Conservation (phyloP, 2,888 invertebrate genomes). For the Anagyrus pseudococci region DNA sequence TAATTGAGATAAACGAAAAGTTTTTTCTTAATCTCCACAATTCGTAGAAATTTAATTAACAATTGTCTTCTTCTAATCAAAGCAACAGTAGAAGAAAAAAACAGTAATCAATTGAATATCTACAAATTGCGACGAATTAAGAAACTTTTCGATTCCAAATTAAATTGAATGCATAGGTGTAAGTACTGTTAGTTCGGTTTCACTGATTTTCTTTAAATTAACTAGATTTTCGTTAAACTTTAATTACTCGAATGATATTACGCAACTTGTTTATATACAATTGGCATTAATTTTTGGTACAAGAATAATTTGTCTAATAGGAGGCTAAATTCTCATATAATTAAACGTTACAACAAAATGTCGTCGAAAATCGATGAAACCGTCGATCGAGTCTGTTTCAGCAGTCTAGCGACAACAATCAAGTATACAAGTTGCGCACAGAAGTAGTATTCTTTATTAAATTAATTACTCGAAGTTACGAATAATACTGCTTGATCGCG, state of each 20-base stretch:
- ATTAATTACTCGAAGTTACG: slow-evolving; percentile 31
- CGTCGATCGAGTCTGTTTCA: slow-evolving; percentile 31
- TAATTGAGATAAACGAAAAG: slow-evolving; percentile 11
- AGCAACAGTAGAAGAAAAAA: too few species aligned
- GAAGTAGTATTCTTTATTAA: slow-evolving; percentile 26
- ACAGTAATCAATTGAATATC: too few species aligned
- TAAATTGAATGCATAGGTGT: not conserved
- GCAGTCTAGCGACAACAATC: slow-evolving; percentile 33
- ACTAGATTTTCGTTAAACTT: not conserved
- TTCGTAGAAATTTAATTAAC: too few species aligned
- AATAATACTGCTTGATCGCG: slow-evolving; percentile 52
- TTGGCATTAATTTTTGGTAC: slow-evolving; percentile 36
- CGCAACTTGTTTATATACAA: slow-evolving; percentile 22
- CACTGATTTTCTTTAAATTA: slow-evolving; percentile 19
- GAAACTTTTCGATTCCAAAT: too few species aligned
- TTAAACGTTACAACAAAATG: slow-evolving; percentile 12
- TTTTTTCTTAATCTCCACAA: too few species aligned
- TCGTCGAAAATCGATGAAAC: slow-evolving; percentile 29
- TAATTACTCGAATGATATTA: slow-evolving; percentile 10
- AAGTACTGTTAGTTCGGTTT: slow-evolving; percentile 17
- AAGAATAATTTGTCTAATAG: slow-evolving; percentile 15
- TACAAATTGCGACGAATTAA: too few species aligned
- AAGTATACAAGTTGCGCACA: slow-evolving; percentile 30
- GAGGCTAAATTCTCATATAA: not conserved
- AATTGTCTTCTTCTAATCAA: too few species aligned